A percentile compares a stretch with the other conserved stretches of the same genome.
Conservation (phyloP, 2,888 invertebrate genomes). For the Dolichomitus sp. region DNA sequence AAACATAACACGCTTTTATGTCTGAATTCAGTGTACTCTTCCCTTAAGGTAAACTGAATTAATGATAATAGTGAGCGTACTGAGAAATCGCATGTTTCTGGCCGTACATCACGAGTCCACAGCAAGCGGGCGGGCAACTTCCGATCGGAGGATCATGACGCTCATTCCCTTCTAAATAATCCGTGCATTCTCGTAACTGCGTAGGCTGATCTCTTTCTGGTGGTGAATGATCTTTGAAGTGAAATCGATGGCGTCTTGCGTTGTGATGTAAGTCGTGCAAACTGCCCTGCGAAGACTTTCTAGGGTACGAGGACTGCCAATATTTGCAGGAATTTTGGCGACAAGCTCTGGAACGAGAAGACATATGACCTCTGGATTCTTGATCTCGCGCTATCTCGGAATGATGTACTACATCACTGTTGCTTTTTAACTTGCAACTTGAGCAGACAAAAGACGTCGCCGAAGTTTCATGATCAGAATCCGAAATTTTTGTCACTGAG, state of each 20-base stretch:
- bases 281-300: conserved; percentile 11
- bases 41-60: background rate
- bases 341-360: background rate
- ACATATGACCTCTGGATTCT: conserved; percentile 7
- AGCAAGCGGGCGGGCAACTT: conserved; percentile 51
- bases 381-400: background rate
- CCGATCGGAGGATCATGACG: conserved; percentile 7
- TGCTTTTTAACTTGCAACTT: conserved; percentile 54
- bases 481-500: background rate
- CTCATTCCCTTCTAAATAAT: conserved; percentile 32
- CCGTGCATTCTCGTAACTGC: conserved; percentile 11
- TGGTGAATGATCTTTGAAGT: conserved; percentile 57
- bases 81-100: conserved; percentile 54
- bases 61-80: conserved; percentile 40
- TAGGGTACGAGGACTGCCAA: conserved; percentile 28
- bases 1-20: too few species aligned
- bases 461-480: conserved; percentile 33
- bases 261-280: conserved; percentile 12
- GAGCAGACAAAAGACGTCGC: conserved; percentile 53
- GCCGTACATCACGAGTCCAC: conserved; percentile 64
- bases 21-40: too few species aligned
- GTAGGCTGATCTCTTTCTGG: conserved; percentile 65
- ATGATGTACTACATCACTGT: conserved; percentile 6
- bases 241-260: conserved; percentile 3
- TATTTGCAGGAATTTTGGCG: conserved; percentile 7